Evolutionary conservation across 2,113 vertebrate genomes (phyloP).

Genomic region (Chloebia gouldiae): DNA sequence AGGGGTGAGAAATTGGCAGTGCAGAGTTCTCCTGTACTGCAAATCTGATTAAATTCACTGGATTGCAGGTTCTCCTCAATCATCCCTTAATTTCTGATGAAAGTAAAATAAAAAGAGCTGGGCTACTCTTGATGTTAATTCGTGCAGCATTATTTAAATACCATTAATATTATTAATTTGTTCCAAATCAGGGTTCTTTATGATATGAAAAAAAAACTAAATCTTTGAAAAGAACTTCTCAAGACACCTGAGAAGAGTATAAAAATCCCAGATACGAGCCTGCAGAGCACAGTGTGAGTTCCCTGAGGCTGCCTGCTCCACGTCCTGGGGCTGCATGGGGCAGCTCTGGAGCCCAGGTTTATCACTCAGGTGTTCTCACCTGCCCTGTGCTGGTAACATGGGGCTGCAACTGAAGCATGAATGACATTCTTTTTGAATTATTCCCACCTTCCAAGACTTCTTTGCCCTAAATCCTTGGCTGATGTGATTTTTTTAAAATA

Average conservation of each 20-base stretch:
- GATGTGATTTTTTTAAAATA: neutral
- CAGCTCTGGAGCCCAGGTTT: neutral
- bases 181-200: neutral
- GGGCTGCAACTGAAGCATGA: neutral
- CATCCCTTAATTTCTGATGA: neutral
- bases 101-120: neutral
- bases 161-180: neutral
- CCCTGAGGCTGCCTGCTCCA: fast-evolving
- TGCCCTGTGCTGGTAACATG: fast-evolving
- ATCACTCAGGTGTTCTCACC: fast-evolving
- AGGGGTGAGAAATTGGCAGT: neutral
- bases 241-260: neutral
- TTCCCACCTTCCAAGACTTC: neutral
- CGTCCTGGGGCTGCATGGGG: neutral
- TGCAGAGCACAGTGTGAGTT: fast-evolving
- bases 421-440: neutral
- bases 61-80: neutral
- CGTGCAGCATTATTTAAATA: neutral
- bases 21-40: neutral
- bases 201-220: neutral
- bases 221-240: neutral
- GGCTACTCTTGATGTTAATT: neutral
- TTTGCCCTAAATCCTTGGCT: neutral
- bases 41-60: neutral
- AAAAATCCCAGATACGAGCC: neutral